Conservation (phyloP, 2,888 invertebrate genomes). For the Erebia ligea region DNA sequence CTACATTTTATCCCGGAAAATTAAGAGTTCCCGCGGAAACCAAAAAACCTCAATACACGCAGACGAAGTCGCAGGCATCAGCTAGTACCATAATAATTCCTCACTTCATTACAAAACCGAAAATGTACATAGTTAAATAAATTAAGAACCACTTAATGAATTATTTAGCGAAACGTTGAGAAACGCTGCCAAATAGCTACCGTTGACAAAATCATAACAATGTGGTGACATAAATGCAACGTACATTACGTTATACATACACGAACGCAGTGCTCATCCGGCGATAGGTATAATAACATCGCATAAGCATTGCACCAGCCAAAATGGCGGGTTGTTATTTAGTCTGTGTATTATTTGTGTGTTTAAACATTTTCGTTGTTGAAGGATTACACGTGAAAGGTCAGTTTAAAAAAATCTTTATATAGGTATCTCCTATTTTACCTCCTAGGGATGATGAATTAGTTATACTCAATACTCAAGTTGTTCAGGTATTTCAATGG, state of each 20-base stretch:
- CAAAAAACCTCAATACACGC: too few species aligned
- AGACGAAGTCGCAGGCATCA: too few species aligned
- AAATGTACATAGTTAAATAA: background rate
- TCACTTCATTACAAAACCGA: background rate
- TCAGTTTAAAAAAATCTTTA: background rate
- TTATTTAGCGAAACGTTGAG: conserved; percentile 47
- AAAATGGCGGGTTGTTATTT: conserved; percentile 20
- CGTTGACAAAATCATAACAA: conserved; percentile 60
- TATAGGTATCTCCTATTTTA: too few species aligned
- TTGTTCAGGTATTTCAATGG: too few species aligned
- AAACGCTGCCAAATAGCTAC: conserved; percentile 49
- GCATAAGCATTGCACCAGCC: conserved; percentile 15
- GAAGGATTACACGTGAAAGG: conserved; percentile 28
- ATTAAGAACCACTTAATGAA: background rate
- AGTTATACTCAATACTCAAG: too few species aligned
- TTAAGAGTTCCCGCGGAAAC: too few species aligned
- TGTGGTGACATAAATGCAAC: conserved; percentile 45
- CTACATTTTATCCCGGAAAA: too few species aligned
- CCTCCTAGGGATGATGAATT: too few species aligned
- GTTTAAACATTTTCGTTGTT: conserved; percentile 18
- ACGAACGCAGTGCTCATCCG: conserved; percentile 28
- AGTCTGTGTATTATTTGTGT: conserved; percentile 23
- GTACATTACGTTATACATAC: conserved; percentile 38
- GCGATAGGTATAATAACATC: conserved; percentile 17
- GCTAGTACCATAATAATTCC: background rate